phyloP scores from a whole-genome alignment of 1,140 invertebrate species.

The Tribolium castaneum region DNA sequence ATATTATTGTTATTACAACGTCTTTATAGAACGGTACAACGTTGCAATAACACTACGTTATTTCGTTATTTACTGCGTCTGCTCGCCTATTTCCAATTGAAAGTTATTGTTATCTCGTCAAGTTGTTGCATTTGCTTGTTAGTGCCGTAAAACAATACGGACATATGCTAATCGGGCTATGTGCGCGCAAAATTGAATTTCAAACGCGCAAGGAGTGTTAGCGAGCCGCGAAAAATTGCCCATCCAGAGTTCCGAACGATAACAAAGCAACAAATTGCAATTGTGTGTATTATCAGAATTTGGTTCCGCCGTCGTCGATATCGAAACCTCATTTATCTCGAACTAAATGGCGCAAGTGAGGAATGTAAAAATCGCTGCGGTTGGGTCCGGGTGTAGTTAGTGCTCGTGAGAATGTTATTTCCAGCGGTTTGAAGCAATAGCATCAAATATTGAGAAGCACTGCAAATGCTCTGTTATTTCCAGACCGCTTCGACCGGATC shows the following conservation, averaged over 20 bases:
- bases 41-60: slow-evolving; percentile 13
- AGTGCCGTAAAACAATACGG: slow-evolving; percentile 28
- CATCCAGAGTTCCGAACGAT: neutral
- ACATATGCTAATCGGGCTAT: slow-evolving; percentile 11
- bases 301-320: neutral
- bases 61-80: slow-evolving; percentile 20
- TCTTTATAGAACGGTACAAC: slow-evolving; percentile 31
- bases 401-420: slow-evolving; percentile 24
- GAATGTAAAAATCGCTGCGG: slow-evolving; percentile 28
- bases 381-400: neutral
- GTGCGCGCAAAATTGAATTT: slow-evolving; percentile 19
- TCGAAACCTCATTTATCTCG: slow-evolving; percentile 14
- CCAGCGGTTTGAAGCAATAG: slow-evolving; percentile 23
- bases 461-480: slow-evolving; percentile 30
- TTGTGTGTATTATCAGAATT: no score
- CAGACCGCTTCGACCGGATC: slow-evolving; percentile 24
- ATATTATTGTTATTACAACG: slow-evolving; percentile 34
- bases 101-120: slow-evolving; percentile 35
- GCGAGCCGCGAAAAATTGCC: neutral
- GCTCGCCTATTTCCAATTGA: slow-evolving; percentile 22
- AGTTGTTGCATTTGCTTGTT: slow-evolving; percentile 30
- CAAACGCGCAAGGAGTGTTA: neutral
- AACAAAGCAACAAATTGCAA: no score
- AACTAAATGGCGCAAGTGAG: neutral
- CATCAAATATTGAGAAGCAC: slow-evolving; percentile 32